Evolutionary conservation across 2,113 vertebrate species (phyloP).

Genomic region (Varanus komodoensis): DNA sequence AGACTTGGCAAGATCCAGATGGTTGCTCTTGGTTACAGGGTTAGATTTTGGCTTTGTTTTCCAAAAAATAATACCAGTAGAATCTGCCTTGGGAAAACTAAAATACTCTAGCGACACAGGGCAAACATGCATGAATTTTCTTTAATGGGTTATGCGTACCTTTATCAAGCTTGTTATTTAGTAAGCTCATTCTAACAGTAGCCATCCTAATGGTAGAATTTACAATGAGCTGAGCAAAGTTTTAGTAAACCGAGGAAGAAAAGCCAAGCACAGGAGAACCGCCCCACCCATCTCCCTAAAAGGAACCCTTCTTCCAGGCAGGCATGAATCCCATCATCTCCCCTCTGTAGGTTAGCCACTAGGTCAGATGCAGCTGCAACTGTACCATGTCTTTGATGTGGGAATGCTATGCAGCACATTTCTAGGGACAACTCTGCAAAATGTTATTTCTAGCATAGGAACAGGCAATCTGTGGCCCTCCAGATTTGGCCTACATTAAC

Average conservation of each 20-base stretch:
- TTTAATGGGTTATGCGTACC: background rate
- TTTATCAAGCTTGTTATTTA: background rate
- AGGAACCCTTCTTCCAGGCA: background rate
- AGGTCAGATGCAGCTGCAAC: background rate
- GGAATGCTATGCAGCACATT: background rate
- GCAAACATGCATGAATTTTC: too few relatives aligned
- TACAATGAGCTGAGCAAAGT: background rate
- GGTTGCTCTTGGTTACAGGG: background rate
- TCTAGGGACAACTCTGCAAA: background rate
- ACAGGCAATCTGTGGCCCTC: too few relatives aligned
- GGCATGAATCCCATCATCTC: background rate
- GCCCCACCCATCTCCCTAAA: background rate
- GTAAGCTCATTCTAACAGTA: background rate
- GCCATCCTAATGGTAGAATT: background rate
- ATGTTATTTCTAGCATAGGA: too few relatives aligned
- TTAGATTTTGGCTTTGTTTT: background rate
- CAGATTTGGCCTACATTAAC: too few relatives aligned
- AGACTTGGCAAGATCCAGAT: background rate
- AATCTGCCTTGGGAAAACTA: background rate
- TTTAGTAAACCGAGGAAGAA: background rate
- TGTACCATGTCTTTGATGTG: background rate
- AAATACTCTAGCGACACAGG: background rate
- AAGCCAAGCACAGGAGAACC: background rate
- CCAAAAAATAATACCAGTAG: background rate
- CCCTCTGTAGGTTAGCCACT: background rate